Evolutionary conservation across 2,113 vertebrate species (phyloP).

Genomic region (Oenanthe oenanthe): DNA sequence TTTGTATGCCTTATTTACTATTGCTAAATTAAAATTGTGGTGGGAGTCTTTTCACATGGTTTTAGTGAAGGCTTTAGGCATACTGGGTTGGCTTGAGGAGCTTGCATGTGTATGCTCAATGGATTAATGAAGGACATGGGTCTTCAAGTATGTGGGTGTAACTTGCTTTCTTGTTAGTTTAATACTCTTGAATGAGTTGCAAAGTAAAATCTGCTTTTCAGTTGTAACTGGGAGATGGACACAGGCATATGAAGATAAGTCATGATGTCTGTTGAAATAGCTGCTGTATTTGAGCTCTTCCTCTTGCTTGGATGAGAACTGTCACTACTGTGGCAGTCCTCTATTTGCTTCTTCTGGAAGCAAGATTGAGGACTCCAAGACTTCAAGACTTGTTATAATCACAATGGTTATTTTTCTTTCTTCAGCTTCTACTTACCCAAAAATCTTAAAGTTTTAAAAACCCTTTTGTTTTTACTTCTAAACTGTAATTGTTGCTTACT

Average conservation of each 20-base stretch:
- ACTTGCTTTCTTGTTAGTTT: neutral
- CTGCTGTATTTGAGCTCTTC: neutral
- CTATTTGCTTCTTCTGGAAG: neutral
- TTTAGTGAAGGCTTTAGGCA: neutral
- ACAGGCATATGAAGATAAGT: neutral
- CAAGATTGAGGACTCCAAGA: neutral
- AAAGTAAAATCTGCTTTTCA: neutral
- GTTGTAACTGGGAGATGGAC: neutral
- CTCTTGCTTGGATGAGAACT: neutral
- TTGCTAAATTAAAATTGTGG: neutral
- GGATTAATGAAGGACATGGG: neutral
- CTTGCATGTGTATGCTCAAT: accelerated
- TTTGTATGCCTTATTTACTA: neutral
- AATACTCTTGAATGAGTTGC: neutral
- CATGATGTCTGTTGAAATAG: neutral
- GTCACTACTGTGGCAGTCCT: neutral
- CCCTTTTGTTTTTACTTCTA: neutral
- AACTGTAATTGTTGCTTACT: neutral
- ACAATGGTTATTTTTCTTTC: neutral
- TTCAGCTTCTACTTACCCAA: neutral
- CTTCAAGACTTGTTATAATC: neutral
- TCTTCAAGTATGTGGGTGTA: neutral
- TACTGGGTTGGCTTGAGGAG: neutral
- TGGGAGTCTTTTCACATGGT: neutral
- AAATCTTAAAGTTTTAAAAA: neutral